These are phyloP conservation scores for Rhinophrynus dorsalis DNA, from an alignment of 2,797 vertebrate species.

Conservation along the genomic window DNA sequence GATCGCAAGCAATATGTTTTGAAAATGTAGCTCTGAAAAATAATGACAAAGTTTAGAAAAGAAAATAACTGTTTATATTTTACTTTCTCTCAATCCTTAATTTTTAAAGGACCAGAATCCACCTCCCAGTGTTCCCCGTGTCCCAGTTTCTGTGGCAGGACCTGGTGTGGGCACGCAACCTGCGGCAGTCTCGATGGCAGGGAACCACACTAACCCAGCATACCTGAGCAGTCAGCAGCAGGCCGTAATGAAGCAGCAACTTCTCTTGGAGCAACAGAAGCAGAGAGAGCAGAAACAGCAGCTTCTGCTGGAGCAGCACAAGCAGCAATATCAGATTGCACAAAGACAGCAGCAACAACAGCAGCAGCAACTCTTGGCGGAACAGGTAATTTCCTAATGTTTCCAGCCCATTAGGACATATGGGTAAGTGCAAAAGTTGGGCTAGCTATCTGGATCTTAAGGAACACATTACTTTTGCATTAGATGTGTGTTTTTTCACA, in stretches of 20 bases:
- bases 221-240: conserved; percentile 83
- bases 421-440: too few species aligned
- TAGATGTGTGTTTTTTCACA: too few species aligned
- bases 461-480: too few species aligned
- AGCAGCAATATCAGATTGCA: conserved; percentile 76
- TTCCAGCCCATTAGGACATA: too few species aligned
- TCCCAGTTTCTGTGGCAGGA: conserved; percentile 70
- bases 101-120: conserved; percentile 82
- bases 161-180: conserved; percentile 71
- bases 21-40: too few species aligned
- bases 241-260: conserved; percentile 80
- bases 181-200: conserved; percentile 67
- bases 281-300: conserved; percentile 68
- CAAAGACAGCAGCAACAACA: conserved; percentile 73
- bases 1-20: too few species aligned
- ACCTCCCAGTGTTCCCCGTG: conserved; percentile 71
- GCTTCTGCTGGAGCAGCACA: conserved; percentile 71
- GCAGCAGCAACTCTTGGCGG: conserved; percentile 82
- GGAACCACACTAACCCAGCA: conserved; percentile 72
- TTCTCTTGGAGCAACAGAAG: conserved; percentile 79
- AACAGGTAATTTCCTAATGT: conserved; percentile 80
- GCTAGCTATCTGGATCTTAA: too few species aligned
- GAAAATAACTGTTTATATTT: too few species aligned
- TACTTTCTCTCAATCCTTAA: neutral
- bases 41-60: too few species aligned